Evolutionary conservation across 2,113 vertebrate genomes (phyloP).

Genomic region (Pyxicephalus adspersus): DNA sequence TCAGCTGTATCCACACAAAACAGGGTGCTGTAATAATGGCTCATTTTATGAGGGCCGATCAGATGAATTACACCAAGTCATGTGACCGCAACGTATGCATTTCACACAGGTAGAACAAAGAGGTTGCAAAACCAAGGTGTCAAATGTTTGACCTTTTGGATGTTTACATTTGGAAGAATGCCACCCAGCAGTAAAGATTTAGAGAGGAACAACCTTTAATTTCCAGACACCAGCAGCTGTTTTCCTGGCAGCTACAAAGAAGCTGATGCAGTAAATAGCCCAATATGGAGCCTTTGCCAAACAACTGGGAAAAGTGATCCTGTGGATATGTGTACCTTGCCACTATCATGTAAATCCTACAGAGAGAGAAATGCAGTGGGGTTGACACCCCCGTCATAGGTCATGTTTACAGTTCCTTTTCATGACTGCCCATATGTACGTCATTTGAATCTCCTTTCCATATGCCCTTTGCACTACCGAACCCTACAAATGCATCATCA

Average conservation of each 20-base stretch:
- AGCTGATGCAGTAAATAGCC: not conserved
- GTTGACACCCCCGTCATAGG: no score
- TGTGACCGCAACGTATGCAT: slow-evolving; percentile 4
- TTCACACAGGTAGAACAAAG: slow-evolving; percentile 26
- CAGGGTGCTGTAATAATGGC: not conserved
- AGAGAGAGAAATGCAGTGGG: no score
- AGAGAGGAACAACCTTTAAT: not conserved
- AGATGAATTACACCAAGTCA: not conserved
- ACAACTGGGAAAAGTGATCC: not conserved
- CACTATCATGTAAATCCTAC: no score
- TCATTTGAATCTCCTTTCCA: no score
- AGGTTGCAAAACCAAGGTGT: not conserved
- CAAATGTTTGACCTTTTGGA: slow-evolving; percentile 33
- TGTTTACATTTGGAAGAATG: slow-evolving; percentile 14
- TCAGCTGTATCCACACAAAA: not conserved
- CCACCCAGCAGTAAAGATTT: slow-evolving; percentile 2
- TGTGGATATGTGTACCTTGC: not conserved
- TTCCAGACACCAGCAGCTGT: not conserved
- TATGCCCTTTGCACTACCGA: no score
- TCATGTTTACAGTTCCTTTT: no score
- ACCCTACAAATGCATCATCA: no score
- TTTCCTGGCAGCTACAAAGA: slow-evolving; percentile 2
- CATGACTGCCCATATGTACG: no score
- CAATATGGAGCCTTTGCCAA: not conserved
- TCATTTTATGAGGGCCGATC: not conserved